These are phyloP conservation scores for Solenodon paradoxus DNA, from an alignment of 2,113 vertebrate genomes.

Conservation along the genomic window DNA sequence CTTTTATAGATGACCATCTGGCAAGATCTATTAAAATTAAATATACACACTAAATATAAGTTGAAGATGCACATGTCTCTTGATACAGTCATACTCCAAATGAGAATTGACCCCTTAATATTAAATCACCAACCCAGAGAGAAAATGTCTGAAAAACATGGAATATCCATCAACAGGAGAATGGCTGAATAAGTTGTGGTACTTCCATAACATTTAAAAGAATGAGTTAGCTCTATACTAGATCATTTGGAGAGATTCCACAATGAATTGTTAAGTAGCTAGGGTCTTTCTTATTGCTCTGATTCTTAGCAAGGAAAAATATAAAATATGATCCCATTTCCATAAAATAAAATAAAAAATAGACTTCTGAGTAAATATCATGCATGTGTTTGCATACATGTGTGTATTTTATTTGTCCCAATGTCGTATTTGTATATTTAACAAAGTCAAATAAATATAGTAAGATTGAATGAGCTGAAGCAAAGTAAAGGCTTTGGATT, in stretches of 20 bases:
- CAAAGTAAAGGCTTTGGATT: background rate
- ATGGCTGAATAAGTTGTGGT: background rate
- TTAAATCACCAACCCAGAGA: background rate
- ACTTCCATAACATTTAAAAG: constrained; percentile 7
- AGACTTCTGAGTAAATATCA: background rate
- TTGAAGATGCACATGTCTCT: background rate
- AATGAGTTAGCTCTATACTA: background rate
- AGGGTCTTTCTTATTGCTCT: no score
- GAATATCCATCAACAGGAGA: background rate
- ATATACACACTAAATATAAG: background rate
- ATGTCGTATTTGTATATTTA: background rate
- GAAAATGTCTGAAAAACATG: constrained; percentile 41
- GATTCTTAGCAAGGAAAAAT: background rate
- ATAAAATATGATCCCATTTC: constrained; percentile 12
- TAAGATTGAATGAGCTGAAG: background rate
- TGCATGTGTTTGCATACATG: background rate
- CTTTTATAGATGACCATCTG: background rate
- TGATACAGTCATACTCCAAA: background rate
- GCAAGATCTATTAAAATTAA: constrained; percentile 42
- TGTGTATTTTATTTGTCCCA: background rate
- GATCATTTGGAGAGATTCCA: background rate
- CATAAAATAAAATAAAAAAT: background rate
- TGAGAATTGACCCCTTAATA: constrained; percentile 20
- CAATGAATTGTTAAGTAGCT: background rate
- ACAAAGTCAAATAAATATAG: background rate